Conservation (phyloP, 2,113 vertebrate genomes). For the Microtus pennsylvanicus region DNA sequence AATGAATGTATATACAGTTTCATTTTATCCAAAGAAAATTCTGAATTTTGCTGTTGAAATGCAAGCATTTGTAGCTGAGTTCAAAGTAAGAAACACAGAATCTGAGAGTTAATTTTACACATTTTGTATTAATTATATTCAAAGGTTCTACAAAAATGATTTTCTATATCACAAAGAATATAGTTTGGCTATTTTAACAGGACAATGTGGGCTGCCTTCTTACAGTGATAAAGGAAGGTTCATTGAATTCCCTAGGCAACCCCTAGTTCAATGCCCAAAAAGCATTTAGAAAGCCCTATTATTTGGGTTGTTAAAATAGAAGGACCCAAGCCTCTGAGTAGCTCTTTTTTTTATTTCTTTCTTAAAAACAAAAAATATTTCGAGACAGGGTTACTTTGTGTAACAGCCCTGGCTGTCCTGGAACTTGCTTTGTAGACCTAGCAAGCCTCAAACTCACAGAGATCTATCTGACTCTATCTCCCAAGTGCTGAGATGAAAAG, state of each 20-base stretch:
- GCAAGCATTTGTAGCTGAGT: neutral
- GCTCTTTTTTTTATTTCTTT: neutral
- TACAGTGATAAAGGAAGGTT: neutral
- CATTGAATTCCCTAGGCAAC: neutral
- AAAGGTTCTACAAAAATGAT: neutral
- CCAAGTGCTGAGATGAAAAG: neutral
- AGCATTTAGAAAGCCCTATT: neutral
- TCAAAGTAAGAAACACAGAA: constrained; percentile 49
- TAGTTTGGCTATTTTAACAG: neutral
- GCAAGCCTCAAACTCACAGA: neutral
- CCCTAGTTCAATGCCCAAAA: constrained; percentile 10
- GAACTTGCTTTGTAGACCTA: neutral
- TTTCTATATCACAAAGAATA: neutral
- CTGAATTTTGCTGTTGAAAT: constrained; percentile 14
- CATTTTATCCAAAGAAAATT: constrained; percentile 65
- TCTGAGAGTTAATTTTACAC: constrained; percentile 22
- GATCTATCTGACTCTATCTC: neutral
- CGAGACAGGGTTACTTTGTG: neutral
- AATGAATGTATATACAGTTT: constrained; percentile 15
- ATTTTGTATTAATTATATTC: neutral
- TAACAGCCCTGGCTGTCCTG: neutral
- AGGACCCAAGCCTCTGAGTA: neutral
- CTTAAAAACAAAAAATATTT: no score
- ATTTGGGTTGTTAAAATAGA: constrained; percentile 7
- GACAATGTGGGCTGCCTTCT: neutral